Evolutionary conservation across 2,113 vertebrate species (phyloP).

Genomic region (Athene cunicularia): DNA sequence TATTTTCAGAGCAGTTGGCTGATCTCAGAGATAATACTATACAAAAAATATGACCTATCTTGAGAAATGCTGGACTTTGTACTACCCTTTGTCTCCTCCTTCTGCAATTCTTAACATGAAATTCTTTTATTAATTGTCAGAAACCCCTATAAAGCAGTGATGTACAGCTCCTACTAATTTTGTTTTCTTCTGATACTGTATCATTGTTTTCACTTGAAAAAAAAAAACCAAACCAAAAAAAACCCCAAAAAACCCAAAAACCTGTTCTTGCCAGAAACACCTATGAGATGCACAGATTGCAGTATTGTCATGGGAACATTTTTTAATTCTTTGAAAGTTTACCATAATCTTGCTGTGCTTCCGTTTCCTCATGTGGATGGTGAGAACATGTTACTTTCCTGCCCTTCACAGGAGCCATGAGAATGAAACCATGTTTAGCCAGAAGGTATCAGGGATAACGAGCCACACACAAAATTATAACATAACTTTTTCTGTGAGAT

Average conservation of each 20-base stretch:
- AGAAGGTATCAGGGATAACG: background rate
- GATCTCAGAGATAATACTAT: background rate
- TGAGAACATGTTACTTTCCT: background rate
- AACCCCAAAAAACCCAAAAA: background rate
- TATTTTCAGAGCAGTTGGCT: background rate
- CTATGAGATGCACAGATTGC: background rate
- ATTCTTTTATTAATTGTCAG: background rate
- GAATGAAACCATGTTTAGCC: background rate
- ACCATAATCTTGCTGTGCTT: background rate
- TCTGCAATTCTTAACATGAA: background rate
- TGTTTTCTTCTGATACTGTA: background rate
- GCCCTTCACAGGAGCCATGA: background rate
- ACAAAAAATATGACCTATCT: background rate
- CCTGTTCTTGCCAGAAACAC: background rate
- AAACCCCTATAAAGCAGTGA: background rate
- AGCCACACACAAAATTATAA: background rate
- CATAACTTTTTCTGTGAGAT: background rate
- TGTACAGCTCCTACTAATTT: background rate
- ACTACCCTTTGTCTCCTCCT: background rate
- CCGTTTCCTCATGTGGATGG: background rate
- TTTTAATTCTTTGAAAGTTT: background rate
- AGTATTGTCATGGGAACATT: background rate
- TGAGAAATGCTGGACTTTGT: background rate
- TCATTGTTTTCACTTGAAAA: background rate
- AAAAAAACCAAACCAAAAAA: no score